Evolutionary conservation across 2,888 invertebrate species (phyloP), one percentile per base, ranked within the genome.

Genomic region (Brachypterus glaber): DNA sequence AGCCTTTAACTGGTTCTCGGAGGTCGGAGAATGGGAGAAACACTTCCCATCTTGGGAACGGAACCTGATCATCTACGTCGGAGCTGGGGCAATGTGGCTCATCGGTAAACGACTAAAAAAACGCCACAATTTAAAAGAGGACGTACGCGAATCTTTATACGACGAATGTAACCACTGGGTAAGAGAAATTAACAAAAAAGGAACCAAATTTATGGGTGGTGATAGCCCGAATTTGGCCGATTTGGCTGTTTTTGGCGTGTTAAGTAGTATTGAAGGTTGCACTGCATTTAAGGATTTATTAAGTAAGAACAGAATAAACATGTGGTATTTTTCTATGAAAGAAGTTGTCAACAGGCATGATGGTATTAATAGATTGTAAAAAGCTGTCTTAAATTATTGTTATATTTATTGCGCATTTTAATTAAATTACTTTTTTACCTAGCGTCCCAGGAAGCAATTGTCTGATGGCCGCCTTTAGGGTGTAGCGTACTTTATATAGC

Each of bases 211-310:
- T 61, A 76, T 89, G 67, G 97, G 97, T 4, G 97, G 96, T 1
- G 63, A 74, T 11, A 63, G 74, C 45, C 97, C 97, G 0, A 87
- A 95, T 62, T 70, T 98, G 4, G 88, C 95, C 0, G 97, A 98
- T 70, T 69, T 98, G 33, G 77, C 91, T 0, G 85, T 95, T 1
- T 96, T 80, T 59, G 96, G 96, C 1, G 78, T 91, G 2, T 69
- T 96, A 3, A 84, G 78, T 60, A 91, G 93, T 58, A 91, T 96
- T 59, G 92, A 96, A 66, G 95, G 95, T 0, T 93, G 93, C 56
- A 63, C 71, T 26, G 90, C 96, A 0, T 96, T 96, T 61, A 69
- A 80, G 51, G 96, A 96, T 62, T 67, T 85, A 30, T 62, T 82
- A 21, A 51, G 70, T 2, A 71, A 87, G 52, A 88, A 91, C 0